A percentile compares a stretch with the other conserved stretches of the same genome.
Evolutionary conservation across 2,797 vertebrate species (phyloP).

Genomic region (Malacoraja senta): DNA sequence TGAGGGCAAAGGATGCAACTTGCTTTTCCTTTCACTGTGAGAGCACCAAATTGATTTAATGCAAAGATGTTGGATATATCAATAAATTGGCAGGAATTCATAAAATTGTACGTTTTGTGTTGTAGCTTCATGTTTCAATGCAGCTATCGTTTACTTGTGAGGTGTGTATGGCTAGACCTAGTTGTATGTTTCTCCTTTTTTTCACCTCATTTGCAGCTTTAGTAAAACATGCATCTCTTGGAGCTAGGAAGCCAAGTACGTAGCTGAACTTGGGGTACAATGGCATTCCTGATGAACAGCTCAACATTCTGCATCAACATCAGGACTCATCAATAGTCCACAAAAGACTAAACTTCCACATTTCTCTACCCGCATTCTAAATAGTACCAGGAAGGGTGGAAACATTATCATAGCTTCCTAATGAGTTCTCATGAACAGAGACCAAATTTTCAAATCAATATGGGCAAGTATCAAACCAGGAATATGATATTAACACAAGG

Average conservation of each 20-base stretch:
- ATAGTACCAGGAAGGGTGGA: too few species aligned
- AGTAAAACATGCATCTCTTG: background rate
- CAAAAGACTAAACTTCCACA: background rate
- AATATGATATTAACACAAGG: background rate
- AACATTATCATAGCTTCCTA: background rate
- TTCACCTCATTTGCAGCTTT: background rate
- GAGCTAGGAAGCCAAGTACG: background rate
- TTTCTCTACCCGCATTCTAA: background rate
- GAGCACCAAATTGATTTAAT: background rate
- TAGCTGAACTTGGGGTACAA: background rate
- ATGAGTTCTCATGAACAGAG: background rate
- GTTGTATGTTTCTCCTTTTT: background rate
- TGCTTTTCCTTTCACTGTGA: background rate
- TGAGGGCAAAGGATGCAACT: background rate
- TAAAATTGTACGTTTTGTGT: background rate
- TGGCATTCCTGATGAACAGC: background rate
- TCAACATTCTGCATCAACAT: background rate
- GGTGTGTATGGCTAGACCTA: background rate
- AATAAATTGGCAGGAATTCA: background rate
- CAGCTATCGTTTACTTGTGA: background rate
- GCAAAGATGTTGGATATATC: background rate
- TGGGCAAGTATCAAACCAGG: too few species aligned
- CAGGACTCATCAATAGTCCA: background rate
- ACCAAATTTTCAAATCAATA: background rate
- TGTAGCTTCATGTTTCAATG: background rate